These are phyloP conservation scores for Agrenia bidenticulata DNA, from an alignment of 2,888 invertebrate genomes.

Conservation along the genomic window DNA sequence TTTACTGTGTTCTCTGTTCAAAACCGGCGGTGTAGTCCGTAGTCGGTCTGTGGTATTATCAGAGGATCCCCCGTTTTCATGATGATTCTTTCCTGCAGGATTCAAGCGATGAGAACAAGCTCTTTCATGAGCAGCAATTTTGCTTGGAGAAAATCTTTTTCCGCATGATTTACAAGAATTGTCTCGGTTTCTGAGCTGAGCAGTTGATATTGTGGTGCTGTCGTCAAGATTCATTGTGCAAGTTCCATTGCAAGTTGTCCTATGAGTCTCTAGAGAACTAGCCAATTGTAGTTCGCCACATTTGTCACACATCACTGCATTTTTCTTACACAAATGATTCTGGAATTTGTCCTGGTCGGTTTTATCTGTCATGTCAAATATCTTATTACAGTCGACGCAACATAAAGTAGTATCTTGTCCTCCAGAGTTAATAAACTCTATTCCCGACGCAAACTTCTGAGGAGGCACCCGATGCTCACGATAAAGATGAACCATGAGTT, in stretches of 20 bases:
- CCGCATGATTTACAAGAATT: constrained; percentile 42
- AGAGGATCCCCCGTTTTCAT: neutral
- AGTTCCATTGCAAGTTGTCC: constrained; percentile 1
- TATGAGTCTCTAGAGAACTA: neutral
- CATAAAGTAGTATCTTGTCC: constrained; percentile 23
- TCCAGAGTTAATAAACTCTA: constrained; percentile 64
- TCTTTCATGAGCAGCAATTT: constrained; percentile 40
- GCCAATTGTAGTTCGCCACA: constrained; percentile 5
- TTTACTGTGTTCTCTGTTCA: neutral
- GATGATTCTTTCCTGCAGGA: neutral
- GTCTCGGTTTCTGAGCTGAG: constrained; percentile 40
- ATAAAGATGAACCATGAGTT: constrained; percentile 73
- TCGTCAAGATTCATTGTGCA: constrained; percentile 11
- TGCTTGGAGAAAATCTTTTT: constrained; percentile 39
- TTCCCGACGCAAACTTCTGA: constrained; percentile 66
- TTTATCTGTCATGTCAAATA: constrained; percentile 1
- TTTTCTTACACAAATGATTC: constrained; percentile 3
- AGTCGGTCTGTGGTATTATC: neutral
- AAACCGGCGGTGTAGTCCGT: neutral
- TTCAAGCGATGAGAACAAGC: neutral
- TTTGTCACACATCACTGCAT: constrained; percentile 20
- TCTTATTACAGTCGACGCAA: constrained; percentile 24
- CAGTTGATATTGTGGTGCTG: constrained; percentile 22
- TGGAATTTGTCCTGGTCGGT: neutral
- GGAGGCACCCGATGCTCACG: constrained; percentile 77